phyloP scores from a whole-genome alignment of 2,113 vertebrate species.

The Tringa solitaria region DNA sequence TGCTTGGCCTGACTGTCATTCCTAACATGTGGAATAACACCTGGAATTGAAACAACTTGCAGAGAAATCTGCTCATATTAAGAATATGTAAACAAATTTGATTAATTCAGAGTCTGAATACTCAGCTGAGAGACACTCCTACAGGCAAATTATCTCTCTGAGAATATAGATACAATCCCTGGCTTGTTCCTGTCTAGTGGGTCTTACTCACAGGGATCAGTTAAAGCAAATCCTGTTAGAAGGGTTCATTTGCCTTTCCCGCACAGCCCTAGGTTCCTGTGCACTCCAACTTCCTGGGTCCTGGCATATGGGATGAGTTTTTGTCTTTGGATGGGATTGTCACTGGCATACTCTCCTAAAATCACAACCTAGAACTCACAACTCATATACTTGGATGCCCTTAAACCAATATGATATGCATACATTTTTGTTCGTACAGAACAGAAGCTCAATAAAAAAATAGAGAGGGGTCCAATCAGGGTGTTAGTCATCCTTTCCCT shows the following conservation, averaged over 20 bases:
- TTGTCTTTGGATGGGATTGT: not conserved
- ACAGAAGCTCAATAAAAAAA: not conserved
- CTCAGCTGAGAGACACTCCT: not conserved
- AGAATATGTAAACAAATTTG: not conserved
- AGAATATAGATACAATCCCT: not conserved
- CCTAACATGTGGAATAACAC: not conserved
- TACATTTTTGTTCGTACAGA: not conserved
- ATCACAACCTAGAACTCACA: not conserved
- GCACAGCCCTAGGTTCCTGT: accelerated
- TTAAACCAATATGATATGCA: not conserved
- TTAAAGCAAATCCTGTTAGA: not conserved
- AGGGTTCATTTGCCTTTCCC: not conserved
- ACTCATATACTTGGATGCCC: not conserved
- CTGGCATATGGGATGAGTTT: not conserved
- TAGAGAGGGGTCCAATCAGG: not conserved
- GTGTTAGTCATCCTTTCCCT: not conserved
- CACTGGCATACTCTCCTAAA: not conserved
- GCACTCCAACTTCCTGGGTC: not conserved
- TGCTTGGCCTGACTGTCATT: not conserved
- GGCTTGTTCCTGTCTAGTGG: not conserved
- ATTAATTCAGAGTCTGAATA: not conserved
- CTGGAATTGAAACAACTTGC: not conserved
- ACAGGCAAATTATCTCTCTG: not conserved
- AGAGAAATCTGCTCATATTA: not conserved
- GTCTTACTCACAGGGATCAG: not conserved